Percentiles rank a stretch among this genome's conserved stretches.
Conservation (phyloP, 1,140 invertebrate genomes). For the Euura saliciscinereae region DNA sequence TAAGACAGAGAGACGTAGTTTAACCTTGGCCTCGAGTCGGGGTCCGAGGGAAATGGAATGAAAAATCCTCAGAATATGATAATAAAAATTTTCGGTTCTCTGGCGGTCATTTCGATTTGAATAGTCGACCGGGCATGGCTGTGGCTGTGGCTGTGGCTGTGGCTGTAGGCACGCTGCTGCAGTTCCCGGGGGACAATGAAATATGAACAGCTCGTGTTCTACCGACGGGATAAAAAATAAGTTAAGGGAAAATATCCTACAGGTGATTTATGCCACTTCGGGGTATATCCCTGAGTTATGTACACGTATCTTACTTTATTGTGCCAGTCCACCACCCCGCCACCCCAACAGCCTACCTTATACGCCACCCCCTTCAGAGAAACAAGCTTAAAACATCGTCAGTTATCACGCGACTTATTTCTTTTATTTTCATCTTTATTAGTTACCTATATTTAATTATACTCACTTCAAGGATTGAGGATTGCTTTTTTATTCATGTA, state of each 20-base stretch:
- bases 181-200: constrained; percentile 24
- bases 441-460: too few species aligned
- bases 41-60: constrained; percentile 19
- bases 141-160: too few species aligned
- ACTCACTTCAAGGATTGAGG: too few species aligned
- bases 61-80: constrained; percentile 42
- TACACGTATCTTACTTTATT: constrained; percentile 7
- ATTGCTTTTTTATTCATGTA: too few species aligned
- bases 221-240: constrained; percentile 8
- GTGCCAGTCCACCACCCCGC: neutral
- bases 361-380: neutral
- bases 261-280: neutral
- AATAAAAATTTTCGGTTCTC: constrained; percentile 32
- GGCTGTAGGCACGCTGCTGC: neutral
- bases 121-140: neutral
- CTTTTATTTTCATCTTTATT: too few species aligned
- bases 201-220: constrained; percentile 28
- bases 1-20: neutral
- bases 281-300: neutral
- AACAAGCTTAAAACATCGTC: neutral
- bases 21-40: neutral
- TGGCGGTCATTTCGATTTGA: constrained; percentile 10
- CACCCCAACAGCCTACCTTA: too few species aligned
- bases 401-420: neutral
- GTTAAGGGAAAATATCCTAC: constrained; percentile 4